Percentiles rank a stretch among this genome's conserved stretches.
Conservation (phyloP, 2,888 invertebrate genomes). For the Ophonus ardosiacus region DNA sequence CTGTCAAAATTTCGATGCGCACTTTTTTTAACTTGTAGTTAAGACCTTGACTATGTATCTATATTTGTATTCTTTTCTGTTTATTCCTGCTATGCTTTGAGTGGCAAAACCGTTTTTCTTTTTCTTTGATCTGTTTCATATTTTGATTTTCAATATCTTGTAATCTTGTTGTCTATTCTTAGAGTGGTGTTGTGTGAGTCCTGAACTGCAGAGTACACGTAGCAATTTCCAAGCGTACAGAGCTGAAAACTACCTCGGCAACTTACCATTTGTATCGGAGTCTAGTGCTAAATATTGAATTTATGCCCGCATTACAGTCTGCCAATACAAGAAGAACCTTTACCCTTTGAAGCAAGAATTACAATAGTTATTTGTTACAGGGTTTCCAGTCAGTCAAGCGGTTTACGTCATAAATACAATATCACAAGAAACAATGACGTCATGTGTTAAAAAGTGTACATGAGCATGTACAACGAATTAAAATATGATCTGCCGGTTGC, state of each 20-base stretch:
- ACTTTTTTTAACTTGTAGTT: too few relatives aligned
- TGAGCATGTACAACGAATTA: too few relatives aligned
- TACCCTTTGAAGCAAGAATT: too few relatives aligned
- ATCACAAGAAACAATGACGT: too few relatives aligned
- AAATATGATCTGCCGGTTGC: too few relatives aligned
- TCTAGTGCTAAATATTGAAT: slow-evolving; percentile 73
- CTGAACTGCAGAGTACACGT: slow-evolving; percentile 14
- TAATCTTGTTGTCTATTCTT: neutral
- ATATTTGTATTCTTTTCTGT: neutral
- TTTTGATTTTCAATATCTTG: neutral
- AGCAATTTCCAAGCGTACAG: slow-evolving; percentile 68
- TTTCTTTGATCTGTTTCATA: slow-evolving; percentile 7
- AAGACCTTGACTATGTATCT: too few relatives aligned
- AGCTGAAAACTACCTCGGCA: slow-evolving; percentile 70
- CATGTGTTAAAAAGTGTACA: too few relatives aligned
- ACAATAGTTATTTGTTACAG: too few relatives aligned
- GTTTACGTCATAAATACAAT: too few relatives aligned
- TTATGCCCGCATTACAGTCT: slow-evolving; percentile 72
- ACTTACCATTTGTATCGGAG: slow-evolving; percentile 71
- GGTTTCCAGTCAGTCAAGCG: too few relatives aligned
- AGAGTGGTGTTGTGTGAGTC: neutral
- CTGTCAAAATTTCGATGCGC: too few relatives aligned
- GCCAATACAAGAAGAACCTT: slow-evolving; percentile 63
- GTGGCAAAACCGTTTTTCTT: neutral
- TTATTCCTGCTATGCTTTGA: neutral